phyloP scores from a whole-genome alignment of 2,113 vertebrate genomes.

The Columba janthina region DNA sequence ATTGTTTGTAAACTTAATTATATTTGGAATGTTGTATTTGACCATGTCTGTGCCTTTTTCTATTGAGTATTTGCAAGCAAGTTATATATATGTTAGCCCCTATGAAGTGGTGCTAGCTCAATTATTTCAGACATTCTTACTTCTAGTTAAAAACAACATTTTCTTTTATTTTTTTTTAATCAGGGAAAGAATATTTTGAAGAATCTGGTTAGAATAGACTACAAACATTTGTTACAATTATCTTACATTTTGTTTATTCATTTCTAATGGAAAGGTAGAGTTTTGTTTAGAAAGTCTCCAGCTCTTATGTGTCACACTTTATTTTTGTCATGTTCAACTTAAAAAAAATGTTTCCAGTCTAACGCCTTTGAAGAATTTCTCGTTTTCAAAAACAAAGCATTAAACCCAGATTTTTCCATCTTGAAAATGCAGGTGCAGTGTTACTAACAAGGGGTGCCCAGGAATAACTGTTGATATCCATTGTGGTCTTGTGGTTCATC shows the following conservation, averaged over 20 bases:
- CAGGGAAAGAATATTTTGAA: neutral
- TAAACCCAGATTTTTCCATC: neutral
- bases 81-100: neutral
- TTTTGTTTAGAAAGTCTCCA: neutral
- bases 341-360: neutral
- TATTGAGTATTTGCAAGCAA: neutral
- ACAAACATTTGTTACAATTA: neutral
- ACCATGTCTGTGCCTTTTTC: neutral
- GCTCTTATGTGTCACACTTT: neutral
- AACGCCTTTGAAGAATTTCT: neutral
- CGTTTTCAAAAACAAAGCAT: neutral
- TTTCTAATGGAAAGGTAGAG: neutral
- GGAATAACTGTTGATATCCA: neutral
- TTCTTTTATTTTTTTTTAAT: no score
- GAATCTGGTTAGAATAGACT: neutral
- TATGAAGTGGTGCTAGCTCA: neutral
- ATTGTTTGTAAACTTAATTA: neutral
- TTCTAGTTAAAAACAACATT: neutral
- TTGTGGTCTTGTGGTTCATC: neutral
- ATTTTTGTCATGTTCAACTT: neutral
- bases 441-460: neutral
- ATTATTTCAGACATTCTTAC: neutral
- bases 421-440: neutral
- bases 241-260: neutral
- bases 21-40: neutral